phyloP scores from a whole-genome alignment of 2,113 vertebrate species.

The Hiodon tergisus region DNA sequence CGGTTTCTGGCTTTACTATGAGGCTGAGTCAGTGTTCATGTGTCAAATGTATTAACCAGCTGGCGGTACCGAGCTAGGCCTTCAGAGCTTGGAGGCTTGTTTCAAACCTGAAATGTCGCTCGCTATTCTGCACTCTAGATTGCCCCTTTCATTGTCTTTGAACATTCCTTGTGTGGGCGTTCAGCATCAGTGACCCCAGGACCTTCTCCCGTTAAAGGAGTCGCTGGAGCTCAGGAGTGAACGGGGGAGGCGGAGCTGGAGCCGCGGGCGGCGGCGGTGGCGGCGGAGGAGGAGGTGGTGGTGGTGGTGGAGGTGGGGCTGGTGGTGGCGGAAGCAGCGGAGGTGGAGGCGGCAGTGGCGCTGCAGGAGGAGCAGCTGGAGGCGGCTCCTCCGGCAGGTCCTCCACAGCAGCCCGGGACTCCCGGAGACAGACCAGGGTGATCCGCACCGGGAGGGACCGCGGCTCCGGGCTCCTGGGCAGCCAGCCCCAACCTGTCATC shows the following conservation, averaged over 20 bases:
- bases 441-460: conserved; percentile 93
- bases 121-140: too few species aligned
- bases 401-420: conserved; percentile 89
- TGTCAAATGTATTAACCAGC: too few species aligned
- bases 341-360: conserved; percentile 22
- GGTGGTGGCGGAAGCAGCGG: conserved; percentile 32
- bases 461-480: conserved; percentile 90
- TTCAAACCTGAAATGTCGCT: too few species aligned
- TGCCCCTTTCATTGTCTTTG: too few species aligned
- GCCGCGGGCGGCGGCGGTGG: conserved; percentile 31
- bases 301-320: conserved; percentile 42
- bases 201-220: conserved; percentile 62
- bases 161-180: background rate
- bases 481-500: conserved; percentile 96
- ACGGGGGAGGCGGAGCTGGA: conserved; percentile 41
- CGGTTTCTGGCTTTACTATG: too few species aligned
- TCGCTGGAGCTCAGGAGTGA: conserved; percentile 96
- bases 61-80: too few species aligned
- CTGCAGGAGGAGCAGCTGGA: background rate
- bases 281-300: conserved; percentile 42
- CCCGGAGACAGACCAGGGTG: conserved; percentile 88
- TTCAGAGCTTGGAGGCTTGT: too few species aligned
- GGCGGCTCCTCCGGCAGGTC: conserved; percentile 68
- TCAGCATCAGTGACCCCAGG: too few species aligned
- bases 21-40: too few species aligned